Conservation (phyloP, 64 coral and sea anemone species). For the Porites lutea region DNA sequence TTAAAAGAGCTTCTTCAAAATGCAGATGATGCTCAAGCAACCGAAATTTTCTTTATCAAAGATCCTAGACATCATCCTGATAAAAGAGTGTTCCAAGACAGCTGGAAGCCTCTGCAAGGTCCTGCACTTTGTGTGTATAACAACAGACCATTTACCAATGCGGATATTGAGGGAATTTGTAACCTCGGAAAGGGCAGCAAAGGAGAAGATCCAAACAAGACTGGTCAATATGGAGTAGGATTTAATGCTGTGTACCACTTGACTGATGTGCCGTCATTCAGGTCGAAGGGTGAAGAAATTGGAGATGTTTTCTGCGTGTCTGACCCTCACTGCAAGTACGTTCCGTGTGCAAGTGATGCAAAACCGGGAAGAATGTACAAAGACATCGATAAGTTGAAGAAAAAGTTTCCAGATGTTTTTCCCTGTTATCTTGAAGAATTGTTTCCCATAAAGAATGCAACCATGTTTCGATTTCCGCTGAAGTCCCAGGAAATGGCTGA, state of each 20-base stretch:
- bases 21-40: constrained; percentile 94
- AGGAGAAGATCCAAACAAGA: constrained; percentile 90
- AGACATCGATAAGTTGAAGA: constrained; percentile 37
- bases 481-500: constrained; percentile 38
- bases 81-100: constrained; percentile 69
- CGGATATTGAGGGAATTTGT: constrained; percentile 80
- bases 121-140: constrained; percentile 93
- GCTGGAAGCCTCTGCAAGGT: constrained; percentile 82
- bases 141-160: constrained; percentile 81
- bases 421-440: constrained; percentile 56
- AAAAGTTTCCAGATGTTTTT: constrained; percentile 74
- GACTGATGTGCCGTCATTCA: constrained; percentile 83
- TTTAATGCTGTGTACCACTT: constrained; percentile 96
- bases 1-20: constrained; percentile 96
- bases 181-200: constrained; percentile 86
- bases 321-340: constrained; percentile 75
- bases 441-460: constrained; percentile 52
- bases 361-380: constrained; percentile 66
- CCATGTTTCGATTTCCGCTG: constrained; percentile 76
- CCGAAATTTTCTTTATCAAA: constrained; percentile 78
- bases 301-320: constrained; percentile 78
- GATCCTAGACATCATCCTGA: constrained; percentile 68
- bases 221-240: constrained; percentile 86
- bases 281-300: constrained; percentile 70
- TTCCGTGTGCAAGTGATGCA: constrained; percentile 52